Percentiles rank a stretch among this genome's conserved stretches.
These are phyloP conservation scores for Schlechtendalia chinensis DNA, from an alignment of 1,140 invertebrate species.

Conservation along the genomic window DNA sequence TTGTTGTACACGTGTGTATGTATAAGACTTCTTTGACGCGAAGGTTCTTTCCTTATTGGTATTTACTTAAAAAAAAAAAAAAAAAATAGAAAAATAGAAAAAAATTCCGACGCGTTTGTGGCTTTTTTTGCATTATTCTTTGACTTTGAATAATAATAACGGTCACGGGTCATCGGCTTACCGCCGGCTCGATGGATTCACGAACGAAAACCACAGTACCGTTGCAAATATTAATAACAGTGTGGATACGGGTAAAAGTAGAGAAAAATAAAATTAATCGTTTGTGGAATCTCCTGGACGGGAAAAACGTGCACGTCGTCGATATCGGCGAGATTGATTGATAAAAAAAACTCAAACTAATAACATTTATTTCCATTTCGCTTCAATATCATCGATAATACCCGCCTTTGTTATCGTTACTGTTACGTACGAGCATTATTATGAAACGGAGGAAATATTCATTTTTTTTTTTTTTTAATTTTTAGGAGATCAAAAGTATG, in stretches of 20 bases:
- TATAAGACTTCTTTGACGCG: background rate
- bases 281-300: background rate
- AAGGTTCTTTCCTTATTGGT: conserved; percentile 2
- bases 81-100: background rate
- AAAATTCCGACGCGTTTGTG: background rate
- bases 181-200: conserved; percentile 1
- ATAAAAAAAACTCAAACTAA: conserved; percentile 4
- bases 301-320: background rate
- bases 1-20: too few species aligned
- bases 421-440: background rate
- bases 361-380: conserved; percentile 1
- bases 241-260: background rate
- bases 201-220: background rate
- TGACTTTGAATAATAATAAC: conserved; percentile 29
- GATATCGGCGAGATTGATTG: background rate
- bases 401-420: background rate
- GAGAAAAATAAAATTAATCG: background rate
- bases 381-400: background rate
- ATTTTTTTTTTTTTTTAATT: too few species aligned
- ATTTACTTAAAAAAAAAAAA: background rate
- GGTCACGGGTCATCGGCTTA: conserved; percentile 14
- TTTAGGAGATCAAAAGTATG: too few species aligned
- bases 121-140: conserved; percentile 31
- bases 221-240: conserved; percentile 2
- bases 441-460: background rate